These are phyloP conservation scores for Helicoverpa armigera DNA, from an alignment of 1,140 invertebrate species.

Conservation along the genomic window DNA sequence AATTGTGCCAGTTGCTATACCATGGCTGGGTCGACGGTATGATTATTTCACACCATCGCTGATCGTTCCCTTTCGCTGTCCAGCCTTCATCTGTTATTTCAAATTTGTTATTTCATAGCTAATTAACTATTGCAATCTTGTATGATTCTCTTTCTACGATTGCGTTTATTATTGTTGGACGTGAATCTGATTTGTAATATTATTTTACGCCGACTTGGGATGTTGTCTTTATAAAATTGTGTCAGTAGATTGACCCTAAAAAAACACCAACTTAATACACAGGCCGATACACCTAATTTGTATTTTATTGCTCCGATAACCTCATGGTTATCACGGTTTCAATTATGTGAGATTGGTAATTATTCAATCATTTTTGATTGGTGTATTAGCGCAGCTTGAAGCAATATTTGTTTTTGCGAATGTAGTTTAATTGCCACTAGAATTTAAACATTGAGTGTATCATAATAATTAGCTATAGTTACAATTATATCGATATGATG, in stretches of 20 bases:
- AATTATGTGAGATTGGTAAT: conserved; percentile 35
- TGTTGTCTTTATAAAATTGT: conserved; percentile 2
- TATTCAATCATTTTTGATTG: conserved; percentile 41
- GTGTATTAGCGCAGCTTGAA: conserved; percentile 16
- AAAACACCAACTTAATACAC: neutral
- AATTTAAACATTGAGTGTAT: conserved; percentile 21
- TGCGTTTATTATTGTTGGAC: conserved; percentile 2
- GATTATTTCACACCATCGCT: conserved; percentile 39
- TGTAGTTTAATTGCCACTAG: conserved; percentile 31
- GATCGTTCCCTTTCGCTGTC: conserved; percentile 17
- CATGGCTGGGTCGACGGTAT: conserved; percentile 24
- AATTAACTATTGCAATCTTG: conserved; percentile 24
- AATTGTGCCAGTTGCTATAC: conserved; percentile 48
- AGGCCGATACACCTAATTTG: conserved; percentile 25
- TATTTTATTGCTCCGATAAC: conserved; percentile 40
- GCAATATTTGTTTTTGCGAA: conserved; percentile 36
- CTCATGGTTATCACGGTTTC: conserved; percentile 26
- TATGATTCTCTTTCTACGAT: conserved; percentile 23
- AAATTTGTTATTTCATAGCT: conserved; percentile 29
- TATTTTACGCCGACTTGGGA: neutral
- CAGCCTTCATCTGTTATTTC: conserved; percentile 26
- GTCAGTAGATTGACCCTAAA: neutral
- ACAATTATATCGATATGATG: conserved; percentile 18
- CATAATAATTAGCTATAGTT: neutral
- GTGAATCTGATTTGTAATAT: conserved; percentile 3